Evolutionary conservation across 2,888 invertebrate genomes (phyloP), one percentile per base, ranked within the genome.

Genomic region (Masnerella sp.): DNA sequence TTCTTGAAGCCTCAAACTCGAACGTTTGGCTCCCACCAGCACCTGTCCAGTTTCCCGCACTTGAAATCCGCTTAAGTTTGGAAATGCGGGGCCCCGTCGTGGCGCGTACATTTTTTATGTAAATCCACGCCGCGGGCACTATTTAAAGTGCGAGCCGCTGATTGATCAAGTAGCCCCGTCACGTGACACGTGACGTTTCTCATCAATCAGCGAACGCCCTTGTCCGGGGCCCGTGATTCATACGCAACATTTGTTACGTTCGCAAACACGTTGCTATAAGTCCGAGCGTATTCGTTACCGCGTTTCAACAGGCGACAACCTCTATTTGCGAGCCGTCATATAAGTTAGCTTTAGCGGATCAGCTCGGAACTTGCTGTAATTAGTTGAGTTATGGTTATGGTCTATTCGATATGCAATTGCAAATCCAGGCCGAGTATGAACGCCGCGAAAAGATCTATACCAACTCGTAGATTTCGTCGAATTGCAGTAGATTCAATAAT

Each of bases 121-220:
- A 56, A 73, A 61, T 62, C 52, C 43, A 7, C 9, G 54, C 20
- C 30, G n/a, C 30, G 38, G 51, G 15, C 38, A 32, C 30, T 54
- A 40, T 65, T 62, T 45, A 58, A 65, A 59, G 51, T 38, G 18
- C 36, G 43, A 20, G 47, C 18, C 47, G 38, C 62, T 71, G 75
- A 75, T 71, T 75, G 75, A 75, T 75, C 70, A 68, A 75, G 62
- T 51, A 47, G 62, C 25, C 61, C 11, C 67, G 52, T 67, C 74
- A 74, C 64, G 74, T 69, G 74, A 74, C 74, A 75, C 70, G 45
- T 65, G 74, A 62, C 70, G 62, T 42, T 70, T 70, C 74, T 52
- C 70, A 70, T 64, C 74, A 74, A 74, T 74, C 67, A 70, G 67
- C 40, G 28, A 59, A 52, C 65, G 36, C 52, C 42, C n/a, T 2